phyloP scores from a whole-genome alignment of 2,113 vertebrate genomes.

The Capra hircus region DNA sequence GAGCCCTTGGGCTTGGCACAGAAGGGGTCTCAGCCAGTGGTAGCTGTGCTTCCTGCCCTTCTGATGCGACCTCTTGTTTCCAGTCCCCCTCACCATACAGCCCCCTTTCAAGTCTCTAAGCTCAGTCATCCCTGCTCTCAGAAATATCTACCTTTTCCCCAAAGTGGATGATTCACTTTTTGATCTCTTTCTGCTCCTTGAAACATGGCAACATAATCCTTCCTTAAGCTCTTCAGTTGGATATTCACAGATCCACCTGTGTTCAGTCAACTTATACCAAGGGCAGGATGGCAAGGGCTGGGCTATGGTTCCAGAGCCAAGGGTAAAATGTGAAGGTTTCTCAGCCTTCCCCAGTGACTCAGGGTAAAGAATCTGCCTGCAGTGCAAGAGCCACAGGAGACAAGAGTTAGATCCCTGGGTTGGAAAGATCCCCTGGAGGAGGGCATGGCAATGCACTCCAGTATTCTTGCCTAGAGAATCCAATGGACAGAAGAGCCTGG shows the following conservation, averaged over 20 bases:
- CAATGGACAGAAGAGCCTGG: background rate
- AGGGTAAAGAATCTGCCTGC: background rate
- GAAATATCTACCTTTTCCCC: background rate
- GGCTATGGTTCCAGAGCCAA: background rate
- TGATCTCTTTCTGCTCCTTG: background rate
- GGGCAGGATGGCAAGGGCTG: rapidly evolving
- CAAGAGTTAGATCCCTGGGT: background rate
- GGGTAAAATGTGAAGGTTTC: background rate
- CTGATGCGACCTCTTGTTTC: background rate
- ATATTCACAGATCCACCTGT: background rate
- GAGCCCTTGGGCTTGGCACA: background rate
- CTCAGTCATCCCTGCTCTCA: background rate
- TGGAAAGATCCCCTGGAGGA: background rate
- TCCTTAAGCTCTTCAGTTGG: background rate
- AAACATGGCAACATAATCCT: background rate
- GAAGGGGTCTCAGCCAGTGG: background rate
- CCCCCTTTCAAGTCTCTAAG: background rate
- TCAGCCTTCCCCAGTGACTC: background rate
- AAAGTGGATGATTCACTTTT: background rate
- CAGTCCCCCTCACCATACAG: rapidly evolving
- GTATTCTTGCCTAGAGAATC: background rate
- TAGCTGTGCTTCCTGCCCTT: background rate
- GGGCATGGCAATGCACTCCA: background rate
- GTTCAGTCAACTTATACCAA: background rate
- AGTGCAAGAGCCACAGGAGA: background rate